These are phyloP conservation scores for Orchesella cincta DNA, from an alignment of 1,140 invertebrate genomes.

Conservation along the genomic window DNA sequence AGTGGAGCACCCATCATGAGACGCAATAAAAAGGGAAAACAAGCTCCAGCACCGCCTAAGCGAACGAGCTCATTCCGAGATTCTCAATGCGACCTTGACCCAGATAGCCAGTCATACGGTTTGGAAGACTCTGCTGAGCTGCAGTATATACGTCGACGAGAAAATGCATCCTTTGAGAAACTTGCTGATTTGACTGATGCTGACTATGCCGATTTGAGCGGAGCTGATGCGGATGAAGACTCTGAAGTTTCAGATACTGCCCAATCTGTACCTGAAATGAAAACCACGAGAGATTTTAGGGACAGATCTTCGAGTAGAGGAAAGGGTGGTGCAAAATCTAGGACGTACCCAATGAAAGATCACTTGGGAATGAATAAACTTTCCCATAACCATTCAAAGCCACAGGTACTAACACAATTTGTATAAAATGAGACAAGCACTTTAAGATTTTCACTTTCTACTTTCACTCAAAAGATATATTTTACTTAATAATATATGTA, in stretches of 20 bases:
- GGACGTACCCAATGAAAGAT: slow-evolving; percentile 50
- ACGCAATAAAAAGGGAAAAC: slow-evolving; percentile 80
- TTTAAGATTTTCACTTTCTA: too few species aligned
- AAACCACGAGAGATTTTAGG: neutral
- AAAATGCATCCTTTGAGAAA: slow-evolving; percentile 48
- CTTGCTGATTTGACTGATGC: slow-evolving; percentile 47
- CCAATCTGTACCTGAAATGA: slow-evolving; percentile 42
- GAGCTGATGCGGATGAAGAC: slow-evolving; percentile 49
- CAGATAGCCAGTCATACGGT: slow-evolving; percentile 35
- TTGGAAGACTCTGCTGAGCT: slow-evolving; percentile 31
- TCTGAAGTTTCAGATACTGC: slow-evolving; percentile 47
- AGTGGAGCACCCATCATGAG: slow-evolving; percentile 45
- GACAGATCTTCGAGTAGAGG: slow-evolving; percentile 30
- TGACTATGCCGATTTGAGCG: slow-evolving; percentile 49
- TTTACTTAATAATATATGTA: too few species aligned
- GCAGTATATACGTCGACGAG: slow-evolving; percentile 38
- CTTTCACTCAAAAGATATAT: too few species aligned
- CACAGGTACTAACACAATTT: too few species aligned
- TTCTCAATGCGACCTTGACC: slow-evolving; percentile 49
- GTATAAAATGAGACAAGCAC: too few species aligned
- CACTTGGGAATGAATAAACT: slow-evolving; percentile 36
- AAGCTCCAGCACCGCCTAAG: slow-evolving; percentile 91
- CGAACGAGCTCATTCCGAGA: slow-evolving; percentile 73
- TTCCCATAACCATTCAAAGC: neutral
- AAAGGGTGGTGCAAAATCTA: slow-evolving; percentile 41